Evolutionary conservation across 2,797 vertebrate species (phyloP), one percentile per base, ranked within the genome.

Genomic region (Ctenopoma kingsleyae): DNA sequence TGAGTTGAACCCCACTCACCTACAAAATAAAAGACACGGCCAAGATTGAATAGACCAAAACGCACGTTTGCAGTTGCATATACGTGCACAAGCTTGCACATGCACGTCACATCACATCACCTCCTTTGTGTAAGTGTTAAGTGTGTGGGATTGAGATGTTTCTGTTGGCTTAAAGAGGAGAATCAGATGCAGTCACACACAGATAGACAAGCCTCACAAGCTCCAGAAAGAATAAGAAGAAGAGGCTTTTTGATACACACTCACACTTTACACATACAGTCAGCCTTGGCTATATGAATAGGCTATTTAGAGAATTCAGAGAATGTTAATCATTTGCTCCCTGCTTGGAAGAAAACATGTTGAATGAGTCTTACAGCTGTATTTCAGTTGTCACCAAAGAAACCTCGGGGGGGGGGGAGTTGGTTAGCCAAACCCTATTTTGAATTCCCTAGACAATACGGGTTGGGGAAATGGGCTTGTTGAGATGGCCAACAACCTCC

Each of bases 71-170:
- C 74, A 35, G 36, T 67, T 25, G 55, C 76, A 56, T 62, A 73
- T 25, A 52, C 20, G 22, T 17, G 40, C 67, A 44, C 27, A 9
- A 48, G 27, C 84, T 67, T 16, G 9, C 50, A 23, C 60, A 40
- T 43, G 13, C 72, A 74, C 79, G 40, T 63, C 77, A 71, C 85
- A 75, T 86, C 82, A 49, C 81, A 74, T 89, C 87, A 75, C 76
- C 82, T 76, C 80, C 80, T 87, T 88, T 89, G 85, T 91, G 87
- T 35, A 75, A 86, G 85, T 87, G 91, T 90, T 91, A 90, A 91
- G 89, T 89, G 88, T 91, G 89, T 89, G 88, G 85, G 88, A 91
- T 88, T 91, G 85, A 92, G 89, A 89, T 88, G 88, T 92, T 91
- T 87, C 86, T 88, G 76, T 84, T 88, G 86, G 86, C 84, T 90